Conservation (phyloP, 2,888 invertebrate species). For the Laothoe populi region DNA sequence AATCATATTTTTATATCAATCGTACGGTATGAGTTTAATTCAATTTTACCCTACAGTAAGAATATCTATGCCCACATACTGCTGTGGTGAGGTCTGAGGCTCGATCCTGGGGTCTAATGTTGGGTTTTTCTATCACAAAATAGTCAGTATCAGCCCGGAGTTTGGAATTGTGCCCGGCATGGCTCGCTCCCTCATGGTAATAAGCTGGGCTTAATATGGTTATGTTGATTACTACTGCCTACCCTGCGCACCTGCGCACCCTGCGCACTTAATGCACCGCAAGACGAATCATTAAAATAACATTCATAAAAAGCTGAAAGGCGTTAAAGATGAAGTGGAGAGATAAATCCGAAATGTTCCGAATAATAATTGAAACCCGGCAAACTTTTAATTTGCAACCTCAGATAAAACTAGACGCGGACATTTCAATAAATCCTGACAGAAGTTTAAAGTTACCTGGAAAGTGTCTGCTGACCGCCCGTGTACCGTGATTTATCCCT, state of each 20-base stretch:
- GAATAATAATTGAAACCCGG: constrained; percentile 4
- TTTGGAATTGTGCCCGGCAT: too few relatives aligned
- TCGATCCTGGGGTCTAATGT: too few relatives aligned
- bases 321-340: not conserved
- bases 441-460: constrained; percentile 1
- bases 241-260: too few relatives aligned
- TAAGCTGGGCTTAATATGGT: too few relatives aligned
- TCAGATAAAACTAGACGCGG: constrained; percentile 18
- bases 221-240: too few relatives aligned
- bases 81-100: too few relatives aligned
- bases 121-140: too few relatives aligned
- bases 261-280: not conserved
- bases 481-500: constrained; percentile 23
- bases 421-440: constrained; percentile 12
- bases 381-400: constrained; percentile 16
- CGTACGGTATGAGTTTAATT: too few relatives aligned
- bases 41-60: too few relatives aligned
- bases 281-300: not conserved
- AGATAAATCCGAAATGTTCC: constrained; percentile 1
- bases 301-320: not conserved
- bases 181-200: too few relatives aligned
- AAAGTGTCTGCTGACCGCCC: not conserved
- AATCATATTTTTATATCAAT: not conserved
- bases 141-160: too few relatives aligned
- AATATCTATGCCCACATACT: not conserved